Base-by-base conservation (phyloP, 2,888 invertebrate species). In the Ypsolopha scabrella region DNA sequence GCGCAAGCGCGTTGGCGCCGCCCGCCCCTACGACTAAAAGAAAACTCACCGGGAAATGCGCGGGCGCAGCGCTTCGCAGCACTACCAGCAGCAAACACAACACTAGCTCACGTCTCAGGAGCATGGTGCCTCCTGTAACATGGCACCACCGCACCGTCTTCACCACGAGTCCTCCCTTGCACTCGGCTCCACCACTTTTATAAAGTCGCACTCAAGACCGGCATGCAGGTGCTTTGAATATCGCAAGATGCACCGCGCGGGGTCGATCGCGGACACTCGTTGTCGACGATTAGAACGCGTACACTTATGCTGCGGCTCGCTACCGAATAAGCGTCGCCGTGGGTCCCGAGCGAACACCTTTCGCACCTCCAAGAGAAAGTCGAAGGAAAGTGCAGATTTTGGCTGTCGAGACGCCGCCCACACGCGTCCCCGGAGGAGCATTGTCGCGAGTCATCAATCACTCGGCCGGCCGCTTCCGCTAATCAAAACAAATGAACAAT, bases 301-400 rank as follows among this genome's bases (percentile, higher is more conserved):
- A 80, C 78, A 77, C 81, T 80, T 79, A 79, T 77, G 80, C 77
- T 76, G 70, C 70, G 80, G 80, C 69, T 75, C 68, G 79, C 82
- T 83, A 83, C 85, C 70, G 85, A 85, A 81, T 80, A 81, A 81
- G 72, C 76, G 79, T 70, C 70, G 78, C 73, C 39, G 46, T 47
- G 73, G 79, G 79, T 80, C 81, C 80, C 78, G 75, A 41, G 73
- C 70, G 72, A 72, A 77, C 77, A 79, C 82, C 85, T 78, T 82
- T 83, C 80, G 82, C 85, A 85, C 85, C 82, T 85, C 85, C 67
- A 71, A 86, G 86, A 83, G 86, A 86, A 85, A 86, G 86, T 83
- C 71, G 74, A 75, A 85, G 85, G 86, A 85, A 86, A 85, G 86
- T 79, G 83, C 79, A 80, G 80, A 83, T 82, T 85, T 85, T 80